Evolutionary conservation across 2,888 invertebrate genomes (phyloP), one percentile per base, ranked within the genome.

Genomic region (Melieria crassipennis): DNA sequence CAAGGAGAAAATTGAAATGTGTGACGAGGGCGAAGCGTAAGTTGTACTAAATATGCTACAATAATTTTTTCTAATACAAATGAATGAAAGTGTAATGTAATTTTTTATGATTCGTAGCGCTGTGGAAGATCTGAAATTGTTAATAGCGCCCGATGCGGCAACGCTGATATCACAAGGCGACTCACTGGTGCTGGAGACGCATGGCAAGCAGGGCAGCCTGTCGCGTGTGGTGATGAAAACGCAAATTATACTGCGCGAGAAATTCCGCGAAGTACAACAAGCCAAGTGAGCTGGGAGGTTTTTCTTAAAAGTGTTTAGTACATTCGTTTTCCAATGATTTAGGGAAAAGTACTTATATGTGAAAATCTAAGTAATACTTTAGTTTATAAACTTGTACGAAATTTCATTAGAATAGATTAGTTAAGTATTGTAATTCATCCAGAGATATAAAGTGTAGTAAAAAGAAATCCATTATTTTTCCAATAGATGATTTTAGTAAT

Each of bases 131-230:
- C 76, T 87, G 9, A 83, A 85, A 64, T 78, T 87, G 72, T 73
- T 82, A 1, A 87, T 93, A 75, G 93, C 93, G 10, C 92, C 93
- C 3, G 93, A 92, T 83, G 93, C 93, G 72, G 94, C 93, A 6
- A 90, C 91, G 71, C 87, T 93, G 48, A 93, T 94, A 76, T 93
- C 93, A 16, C 91, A 91, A 81, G 94, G 94, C 0, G 94, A 94
- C 85, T 91, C 92, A 71, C 87, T 94, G 58, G 92, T 93, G 45
- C 90, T 93, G 84, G 89, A 89, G 56, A 90, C 89, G n/a, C 93
- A 93, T 84, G 87, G 87, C 50, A 87, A 83, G 72, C 82, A 84
- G 69, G 80, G 83, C 48, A 81, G 81, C 73, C 78, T 87, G 7
- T 86, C 87, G 1, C 84, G 86, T 7, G 75, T 84, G 7, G 85